Percentiles rank a stretch among this genome's conserved stretches.
These are phyloP conservation scores for Apeltes quadracus DNA, from an alignment of 2,113 vertebrate species.

Conservation along the genomic window DNA sequence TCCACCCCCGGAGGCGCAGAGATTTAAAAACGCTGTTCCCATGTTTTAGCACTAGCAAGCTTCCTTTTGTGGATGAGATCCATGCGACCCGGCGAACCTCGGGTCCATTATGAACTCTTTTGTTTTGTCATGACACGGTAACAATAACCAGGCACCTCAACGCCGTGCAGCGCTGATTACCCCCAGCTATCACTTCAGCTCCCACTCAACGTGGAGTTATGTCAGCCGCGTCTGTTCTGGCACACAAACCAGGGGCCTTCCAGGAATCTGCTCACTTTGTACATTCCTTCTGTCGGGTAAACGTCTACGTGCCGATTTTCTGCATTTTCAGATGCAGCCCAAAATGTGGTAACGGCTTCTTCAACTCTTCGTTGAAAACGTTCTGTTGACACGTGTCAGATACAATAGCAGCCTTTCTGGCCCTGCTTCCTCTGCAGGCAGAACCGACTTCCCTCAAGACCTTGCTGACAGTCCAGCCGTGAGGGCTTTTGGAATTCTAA, in stretches of 20 bases:
- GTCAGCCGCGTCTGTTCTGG: slow-evolving; percentile 21
- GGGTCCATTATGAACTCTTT: slow-evolving; percentile 38
- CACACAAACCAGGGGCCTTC: slow-evolving; percentile 55
- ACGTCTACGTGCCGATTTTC: slow-evolving; percentile 20
- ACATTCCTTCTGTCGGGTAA: slow-evolving; percentile 35
- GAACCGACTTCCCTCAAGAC: slow-evolving; percentile 50
- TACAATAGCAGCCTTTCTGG: slow-evolving; percentile 4
- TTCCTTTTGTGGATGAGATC: not conserved
- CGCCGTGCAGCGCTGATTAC: slow-evolving; percentile 44
- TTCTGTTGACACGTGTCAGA: slow-evolving; percentile 6
- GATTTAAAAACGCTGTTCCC: not conserved
- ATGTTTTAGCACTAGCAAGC: not conserved
- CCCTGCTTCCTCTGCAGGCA: slow-evolving; percentile 27
- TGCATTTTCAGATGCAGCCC: not conserved
- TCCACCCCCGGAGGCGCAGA: not conserved
- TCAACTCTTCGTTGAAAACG: not conserved
- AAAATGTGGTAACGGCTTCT: slow-evolving; percentile 7
- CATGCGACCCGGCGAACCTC: slow-evolving; percentile 7
- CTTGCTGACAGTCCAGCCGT: slow-evolving; percentile 42
- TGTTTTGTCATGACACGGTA: slow-evolving; percentile 49
- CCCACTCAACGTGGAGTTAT: slow-evolving; percentile 46
- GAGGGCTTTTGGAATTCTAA: slow-evolving; percentile 45
- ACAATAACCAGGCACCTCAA: slow-evolving; percentile 57
- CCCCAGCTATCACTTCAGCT: slow-evolving; percentile 47
- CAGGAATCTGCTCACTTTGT: slow-evolving; percentile 41